Base-by-base conservation (phyloP, 1,140 invertebrate genomes). In the Nixonia krombeini region DNA sequence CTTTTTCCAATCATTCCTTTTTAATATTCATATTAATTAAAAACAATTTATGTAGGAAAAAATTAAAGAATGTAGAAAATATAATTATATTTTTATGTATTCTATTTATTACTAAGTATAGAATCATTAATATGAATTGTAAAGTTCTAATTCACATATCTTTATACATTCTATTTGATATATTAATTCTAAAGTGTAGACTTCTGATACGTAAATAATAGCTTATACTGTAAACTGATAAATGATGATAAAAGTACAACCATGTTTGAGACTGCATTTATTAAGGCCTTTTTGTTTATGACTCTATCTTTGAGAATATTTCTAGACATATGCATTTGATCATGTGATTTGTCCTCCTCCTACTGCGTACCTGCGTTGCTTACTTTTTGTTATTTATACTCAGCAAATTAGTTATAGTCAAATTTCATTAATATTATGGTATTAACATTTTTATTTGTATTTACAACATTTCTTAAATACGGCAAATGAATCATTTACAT, bases 1-100 rank as follows among this genome's bases (percentile, higher is more conserved):
- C 10, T 23, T 29, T 63, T 21, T 33, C 28, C 4, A 15, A 53
- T 53, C 58, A 62, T 62, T 62, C 58, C 58, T 53, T 3, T 44
- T 37, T 29, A 16, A 53, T 25, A 31, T 31, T 31, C 9, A 31
- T 4, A 9, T n/a, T 4, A 6, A 3, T 21, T 2, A 21, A 21
- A 6, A 21, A 6, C 6, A 21, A 21, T n/a, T n/a, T n/a, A n/a
- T n/a, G n/a, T n/a, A n/a, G n/a, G n/a, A n/a, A n/a, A n/a, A n/a
- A n/a, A n/a, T n/a, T 26, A 26, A 5, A 4, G 4, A 26, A 9
- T 26, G 4, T n/a, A n/a, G n/a, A n/a, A n/a, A n/a, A n/a, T n/a
- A n/a, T n/a, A n/a, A n/a, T n/a, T n/a, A n/a, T n/a, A n/a, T n/a
- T n/a, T n/a, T n/a, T n/a, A n/a, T n/a, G n/a, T n/a, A n/a, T n/a